phyloP scores from a whole-genome alignment of 2,797 vertebrate species.

The Ceryle rudis region DNA sequence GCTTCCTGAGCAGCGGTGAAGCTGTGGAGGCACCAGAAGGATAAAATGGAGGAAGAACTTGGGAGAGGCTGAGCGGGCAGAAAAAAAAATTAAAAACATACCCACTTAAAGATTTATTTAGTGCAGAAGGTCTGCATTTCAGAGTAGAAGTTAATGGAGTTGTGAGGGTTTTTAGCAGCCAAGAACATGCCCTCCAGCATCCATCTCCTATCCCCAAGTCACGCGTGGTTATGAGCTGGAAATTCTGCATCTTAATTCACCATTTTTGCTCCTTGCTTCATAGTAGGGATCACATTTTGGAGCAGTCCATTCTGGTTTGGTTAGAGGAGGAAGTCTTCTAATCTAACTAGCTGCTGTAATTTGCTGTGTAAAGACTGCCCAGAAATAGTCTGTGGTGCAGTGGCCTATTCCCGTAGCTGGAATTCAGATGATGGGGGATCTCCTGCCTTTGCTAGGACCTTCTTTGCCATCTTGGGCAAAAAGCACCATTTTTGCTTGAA shows the following conservation, averaged over 20 bases:
- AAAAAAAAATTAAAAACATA: neutral
- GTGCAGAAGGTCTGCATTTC: neutral
- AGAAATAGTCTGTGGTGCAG: neutral
- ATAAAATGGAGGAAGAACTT: neutral
- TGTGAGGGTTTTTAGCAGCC: neutral
- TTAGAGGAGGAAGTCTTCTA: neutral
- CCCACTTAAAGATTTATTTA: neutral
- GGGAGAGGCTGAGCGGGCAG: neutral
- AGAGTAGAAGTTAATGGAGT: neutral
- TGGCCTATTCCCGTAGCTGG: neutral
- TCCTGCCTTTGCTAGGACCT: neutral
- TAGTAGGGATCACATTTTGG: neutral
- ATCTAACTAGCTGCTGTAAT: neutral
- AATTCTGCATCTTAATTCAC: neutral
- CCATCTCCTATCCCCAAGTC: neutral
- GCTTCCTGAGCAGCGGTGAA: neutral
- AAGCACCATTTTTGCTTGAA: neutral
- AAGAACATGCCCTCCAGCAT: neutral
- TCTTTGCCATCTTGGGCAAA: neutral
- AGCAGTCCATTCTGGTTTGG: neutral
- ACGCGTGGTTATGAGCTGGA: neutral
- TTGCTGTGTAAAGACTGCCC: neutral
- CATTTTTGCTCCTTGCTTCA: neutral
- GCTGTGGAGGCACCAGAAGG: neutral
- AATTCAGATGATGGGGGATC: neutral